These are phyloP conservation scores for Chondrosia reniformis DNA, from an alignment of 37 sponge, comb jelly and placozoan genomes.

Conservation along the genomic window DNA sequence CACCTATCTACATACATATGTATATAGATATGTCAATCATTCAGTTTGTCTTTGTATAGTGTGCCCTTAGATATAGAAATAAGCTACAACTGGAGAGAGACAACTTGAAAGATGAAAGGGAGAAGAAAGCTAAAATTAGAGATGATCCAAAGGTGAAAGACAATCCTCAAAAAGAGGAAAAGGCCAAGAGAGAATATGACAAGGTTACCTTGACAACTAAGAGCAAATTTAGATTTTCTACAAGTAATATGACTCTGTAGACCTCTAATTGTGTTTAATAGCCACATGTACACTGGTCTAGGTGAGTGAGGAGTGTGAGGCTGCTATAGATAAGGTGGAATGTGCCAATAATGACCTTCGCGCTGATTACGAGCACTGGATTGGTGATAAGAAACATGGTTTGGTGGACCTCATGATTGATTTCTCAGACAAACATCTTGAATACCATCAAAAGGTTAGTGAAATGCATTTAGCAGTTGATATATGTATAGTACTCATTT, in stretches of 20 bases:
- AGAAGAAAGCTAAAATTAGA: conserved; percentile 50
- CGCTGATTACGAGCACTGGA: conserved; percentile 79
- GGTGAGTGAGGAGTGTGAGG: conserved; percentile 44
- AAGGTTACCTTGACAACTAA: conserved; percentile 19
- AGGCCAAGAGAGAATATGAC: conserved; percentile 46
- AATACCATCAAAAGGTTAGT: conserved; percentile 73
- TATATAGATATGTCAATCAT: no score
- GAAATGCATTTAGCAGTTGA: no score
- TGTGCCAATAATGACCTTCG: conserved; percentile 56
- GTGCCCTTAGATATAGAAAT: conserved; percentile 49
- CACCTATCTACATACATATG: no score
- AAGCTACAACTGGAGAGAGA: conserved; percentile 60
- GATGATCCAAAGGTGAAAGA: conserved; percentile 34
- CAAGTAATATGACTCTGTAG: neutral
- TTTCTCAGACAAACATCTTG: conserved; percentile 38
- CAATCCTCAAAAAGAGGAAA: conserved; percentile 33
- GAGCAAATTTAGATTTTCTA: neutral
- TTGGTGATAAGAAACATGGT: conserved; percentile 46
- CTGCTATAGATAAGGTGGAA: conserved; percentile 56
- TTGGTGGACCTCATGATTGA: conserved; percentile 33
- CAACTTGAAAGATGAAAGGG: conserved; percentile 39
- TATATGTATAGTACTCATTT: neutral
- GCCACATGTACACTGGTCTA: conserved; percentile 9
- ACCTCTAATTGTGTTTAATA: neutral
- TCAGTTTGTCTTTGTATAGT: no score